A percentile compares a stretch with the other conserved stretches of the same genome.
Evolutionary conservation across 1,140 invertebrate species (phyloP).

Genomic region (Chironomus tepperi): DNA sequence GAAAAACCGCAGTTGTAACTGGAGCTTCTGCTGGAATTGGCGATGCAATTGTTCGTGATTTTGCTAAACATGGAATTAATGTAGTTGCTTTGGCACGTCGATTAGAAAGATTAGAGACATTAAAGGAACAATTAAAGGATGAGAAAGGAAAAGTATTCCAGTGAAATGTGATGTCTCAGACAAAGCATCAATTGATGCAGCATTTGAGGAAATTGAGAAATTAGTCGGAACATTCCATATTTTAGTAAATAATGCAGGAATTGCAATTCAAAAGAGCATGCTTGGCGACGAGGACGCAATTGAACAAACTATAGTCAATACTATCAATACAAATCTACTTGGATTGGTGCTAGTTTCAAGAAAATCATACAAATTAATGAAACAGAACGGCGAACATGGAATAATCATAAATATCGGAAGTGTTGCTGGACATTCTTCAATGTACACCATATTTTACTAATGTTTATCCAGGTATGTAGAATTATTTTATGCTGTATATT

Average conservation of each 20-base stretch:
- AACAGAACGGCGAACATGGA: conserved; percentile 45
- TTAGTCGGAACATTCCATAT: conserved; percentile 57
- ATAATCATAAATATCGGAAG: conserved; percentile 58
- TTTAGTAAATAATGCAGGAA: conserved; percentile 66
- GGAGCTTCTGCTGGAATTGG: conserved; percentile 48
- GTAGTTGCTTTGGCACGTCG: conserved; percentile 46
- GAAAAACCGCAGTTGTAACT: conserved; percentile 50
- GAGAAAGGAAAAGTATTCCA: conserved; percentile 29
- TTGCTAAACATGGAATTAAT: conserved; percentile 43
- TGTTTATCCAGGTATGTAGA: conserved; percentile 41
- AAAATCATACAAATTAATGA: conserved; percentile 49
- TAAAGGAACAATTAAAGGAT: conserved; percentile 28
- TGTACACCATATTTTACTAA: not conserved
- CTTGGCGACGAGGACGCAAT: not conserved
- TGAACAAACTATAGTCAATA: not conserved
- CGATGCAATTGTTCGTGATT: conserved; percentile 32
- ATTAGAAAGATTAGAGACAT: conserved; percentile 36
- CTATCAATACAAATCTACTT: not conserved
- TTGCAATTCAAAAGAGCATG: conserved; percentile 29
- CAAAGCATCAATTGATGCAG: conserved; percentile 51
- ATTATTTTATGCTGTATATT: not conserved
- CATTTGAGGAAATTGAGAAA: conserved; percentile 53
- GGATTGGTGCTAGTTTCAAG: conserved; percentile 21
- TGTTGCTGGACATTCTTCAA: not conserved
- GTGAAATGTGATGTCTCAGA: conserved; percentile 51